Percentiles rank a stretch among this genome's conserved stretches.
Conservation (phyloP, 2,113 vertebrate genomes). For the Crotalus helleri region DNA sequence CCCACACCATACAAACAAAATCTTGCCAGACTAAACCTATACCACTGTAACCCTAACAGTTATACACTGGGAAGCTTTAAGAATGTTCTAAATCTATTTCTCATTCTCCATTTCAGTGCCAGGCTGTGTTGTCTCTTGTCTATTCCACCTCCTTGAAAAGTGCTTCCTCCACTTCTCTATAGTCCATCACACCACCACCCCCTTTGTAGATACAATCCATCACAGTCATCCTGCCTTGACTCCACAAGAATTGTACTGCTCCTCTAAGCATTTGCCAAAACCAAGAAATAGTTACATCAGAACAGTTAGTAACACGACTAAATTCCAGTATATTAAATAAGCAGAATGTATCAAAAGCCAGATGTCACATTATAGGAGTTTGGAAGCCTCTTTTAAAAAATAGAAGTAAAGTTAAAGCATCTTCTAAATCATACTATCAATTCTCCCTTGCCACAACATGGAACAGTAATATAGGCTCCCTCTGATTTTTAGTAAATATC, state of each 20-base stretch:
- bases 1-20: background rate
- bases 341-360: background rate
- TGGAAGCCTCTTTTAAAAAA: background rate
- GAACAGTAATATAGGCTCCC: background rate
- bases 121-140: background rate
- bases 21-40: background rate
- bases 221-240: background rate
- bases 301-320: background rate
- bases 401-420: background rate
- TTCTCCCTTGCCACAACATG: fast-evolving
- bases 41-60: background rate
- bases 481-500: background rate
- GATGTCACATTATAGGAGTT: background rate
- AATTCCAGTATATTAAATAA: background rate
- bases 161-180: background rate
- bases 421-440: background rate
- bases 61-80: background rate
- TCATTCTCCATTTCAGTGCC: background rate
- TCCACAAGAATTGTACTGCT: background rate
- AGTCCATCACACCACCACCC: background rate
- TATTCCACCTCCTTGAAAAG: background rate
- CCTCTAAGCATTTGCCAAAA: background rate
- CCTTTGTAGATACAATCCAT: background rate
- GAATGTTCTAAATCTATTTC: background rate
- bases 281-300: background rate